A percentile compares a stretch with the other conserved stretches of the same genome.
Evolutionary conservation across 1,140 invertebrate species (phyloP).

Genomic region (Gonatopus flavifemur): DNA sequence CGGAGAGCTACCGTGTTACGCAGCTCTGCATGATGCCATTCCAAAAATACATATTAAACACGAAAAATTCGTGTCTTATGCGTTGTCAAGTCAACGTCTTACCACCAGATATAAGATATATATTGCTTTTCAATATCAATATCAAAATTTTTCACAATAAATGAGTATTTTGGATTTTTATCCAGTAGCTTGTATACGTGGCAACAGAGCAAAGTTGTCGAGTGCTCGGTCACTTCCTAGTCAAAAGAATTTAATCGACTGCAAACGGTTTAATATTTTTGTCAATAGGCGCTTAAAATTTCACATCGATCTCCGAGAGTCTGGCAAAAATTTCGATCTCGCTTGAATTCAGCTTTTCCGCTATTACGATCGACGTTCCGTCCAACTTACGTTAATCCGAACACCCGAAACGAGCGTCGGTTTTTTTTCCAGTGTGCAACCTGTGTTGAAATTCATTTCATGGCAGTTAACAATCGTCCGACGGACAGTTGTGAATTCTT

Average conservation of each 20-base stretch:
- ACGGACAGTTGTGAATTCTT: too few relatives aligned
- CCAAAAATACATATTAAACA: slow-evolving; percentile 33
- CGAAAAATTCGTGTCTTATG: slow-evolving; percentile 21
- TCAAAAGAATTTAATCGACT: slow-evolving; percentile 43
- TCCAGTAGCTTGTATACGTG: slow-evolving; percentile 44
- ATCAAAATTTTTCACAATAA: slow-evolving; percentile 20
- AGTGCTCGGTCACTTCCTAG: slow-evolving; percentile 51
- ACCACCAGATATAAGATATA: slow-evolving; percentile 27
- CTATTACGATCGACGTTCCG: neutral
- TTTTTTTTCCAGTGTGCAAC: slow-evolving; percentile 29
- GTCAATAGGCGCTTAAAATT: neutral
- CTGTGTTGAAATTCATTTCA: slow-evolving; percentile 19
- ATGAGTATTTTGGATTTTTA: slow-evolving; percentile 38
- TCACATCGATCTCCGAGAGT: neutral
- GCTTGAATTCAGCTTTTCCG: neutral
- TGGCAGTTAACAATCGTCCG: neutral
- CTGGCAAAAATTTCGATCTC: neutral
- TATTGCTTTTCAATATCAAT: slow-evolving; percentile 1
- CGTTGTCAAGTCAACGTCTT: slow-evolving; percentile 22
- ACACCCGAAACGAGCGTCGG: slow-evolving; percentile 15
- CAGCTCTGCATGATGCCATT: slow-evolving; percentile 55
- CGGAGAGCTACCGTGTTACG: slow-evolving; percentile 58
- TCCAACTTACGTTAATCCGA: neutral
- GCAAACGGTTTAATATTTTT: slow-evolving; percentile 29
- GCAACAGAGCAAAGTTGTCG: slow-evolving; percentile 51